These are phyloP conservation scores for Melanophora roralis DNA, from an alignment of 2,888 invertebrate species.

Conservation along the genomic window DNA sequence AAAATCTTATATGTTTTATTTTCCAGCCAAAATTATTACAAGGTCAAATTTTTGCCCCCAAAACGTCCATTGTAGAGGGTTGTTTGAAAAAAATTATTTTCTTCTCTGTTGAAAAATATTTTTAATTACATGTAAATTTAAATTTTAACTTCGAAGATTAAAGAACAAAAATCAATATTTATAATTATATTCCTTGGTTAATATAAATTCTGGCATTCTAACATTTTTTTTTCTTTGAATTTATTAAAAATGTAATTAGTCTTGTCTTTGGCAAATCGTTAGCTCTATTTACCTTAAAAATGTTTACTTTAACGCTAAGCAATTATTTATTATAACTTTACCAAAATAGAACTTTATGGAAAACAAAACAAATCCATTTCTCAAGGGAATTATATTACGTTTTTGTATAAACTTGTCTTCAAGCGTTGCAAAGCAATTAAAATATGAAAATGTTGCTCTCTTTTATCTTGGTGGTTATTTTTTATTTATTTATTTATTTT, in stretches of 20 bases:
- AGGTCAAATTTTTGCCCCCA: no score
- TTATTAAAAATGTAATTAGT: conserved; percentile 26
- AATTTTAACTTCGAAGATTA: no score
- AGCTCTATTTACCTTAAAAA: conserved; percentile 26
- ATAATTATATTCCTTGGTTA: no score
- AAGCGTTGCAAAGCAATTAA: conserved; percentile 73
- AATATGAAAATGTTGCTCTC: conserved; percentile 70
- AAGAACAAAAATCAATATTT: no score
- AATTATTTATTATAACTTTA: conserved; percentile 42
- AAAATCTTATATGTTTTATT: no score
- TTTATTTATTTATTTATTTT: no score
- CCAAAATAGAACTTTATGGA: conserved; percentile 59
- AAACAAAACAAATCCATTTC: conserved; percentile 26
- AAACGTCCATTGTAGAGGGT: no score
- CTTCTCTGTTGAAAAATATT: no score
- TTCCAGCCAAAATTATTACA: no score
- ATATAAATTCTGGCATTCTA: not conserved
- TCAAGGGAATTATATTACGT: conserved; percentile 23
- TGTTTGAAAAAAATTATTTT: no score
- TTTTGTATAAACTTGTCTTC: conserved; percentile 63
- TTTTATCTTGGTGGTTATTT: conserved; percentile 66
- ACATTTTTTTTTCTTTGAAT: not conserved
- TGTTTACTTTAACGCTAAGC: conserved; percentile 45
- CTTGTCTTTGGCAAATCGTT: not conserved
- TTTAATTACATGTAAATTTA: no score